phyloP scores from a whole-genome alignment of 2,113 vertebrate genomes.

The Ahaetulla prasina region DNA sequence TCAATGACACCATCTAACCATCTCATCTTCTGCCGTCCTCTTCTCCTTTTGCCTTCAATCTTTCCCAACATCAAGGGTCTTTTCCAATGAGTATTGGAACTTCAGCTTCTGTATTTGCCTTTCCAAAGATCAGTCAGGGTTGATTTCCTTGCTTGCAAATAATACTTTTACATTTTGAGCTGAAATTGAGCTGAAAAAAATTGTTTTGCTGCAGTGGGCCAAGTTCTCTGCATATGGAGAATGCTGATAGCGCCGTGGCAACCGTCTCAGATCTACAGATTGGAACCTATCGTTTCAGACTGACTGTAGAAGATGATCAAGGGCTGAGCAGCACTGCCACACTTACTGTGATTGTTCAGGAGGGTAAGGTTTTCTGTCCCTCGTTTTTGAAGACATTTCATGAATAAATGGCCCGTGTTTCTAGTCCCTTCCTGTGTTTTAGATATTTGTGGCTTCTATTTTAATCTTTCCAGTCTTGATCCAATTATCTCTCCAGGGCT shows the following conservation, averaged over 20 bases:
- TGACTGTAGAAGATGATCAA: constrained; percentile 80
- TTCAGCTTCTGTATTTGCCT: not conserved
- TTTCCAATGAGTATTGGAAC: not conserved
- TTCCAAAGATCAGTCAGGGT: not conserved
- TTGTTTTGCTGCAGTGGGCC: constrained; percentile 73
- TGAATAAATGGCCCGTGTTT: not conserved
- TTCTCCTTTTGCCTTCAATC: not conserved
- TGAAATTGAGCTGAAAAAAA: not conserved
- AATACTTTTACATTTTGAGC: not conserved
- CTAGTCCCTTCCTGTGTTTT: not conserved
- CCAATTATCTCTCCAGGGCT: not conserved
- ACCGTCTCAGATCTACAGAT: constrained; percentile 71
- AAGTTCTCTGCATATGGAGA: constrained; percentile 70
- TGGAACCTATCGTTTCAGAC: constrained; percentile 78
- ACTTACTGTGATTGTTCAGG: constrained; percentile 72
- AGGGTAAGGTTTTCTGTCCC: constrained; percentile 68
- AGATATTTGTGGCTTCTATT: not conserved
- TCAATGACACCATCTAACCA: not conserved
- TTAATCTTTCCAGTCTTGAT: not conserved
- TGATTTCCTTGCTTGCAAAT: not conserved
- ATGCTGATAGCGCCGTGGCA: constrained; percentile 70
- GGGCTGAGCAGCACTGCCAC: constrained; percentile 73
- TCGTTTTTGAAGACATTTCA: not conserved
- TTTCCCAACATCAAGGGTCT: not conserved
- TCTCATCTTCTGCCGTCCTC: not conserved